Percentiles rank a stretch among this genome's conserved stretches.
These are phyloP conservation scores for Centropristis striata DNA, from an alignment of 2,113 vertebrate species.

Conservation along the genomic window DNA sequence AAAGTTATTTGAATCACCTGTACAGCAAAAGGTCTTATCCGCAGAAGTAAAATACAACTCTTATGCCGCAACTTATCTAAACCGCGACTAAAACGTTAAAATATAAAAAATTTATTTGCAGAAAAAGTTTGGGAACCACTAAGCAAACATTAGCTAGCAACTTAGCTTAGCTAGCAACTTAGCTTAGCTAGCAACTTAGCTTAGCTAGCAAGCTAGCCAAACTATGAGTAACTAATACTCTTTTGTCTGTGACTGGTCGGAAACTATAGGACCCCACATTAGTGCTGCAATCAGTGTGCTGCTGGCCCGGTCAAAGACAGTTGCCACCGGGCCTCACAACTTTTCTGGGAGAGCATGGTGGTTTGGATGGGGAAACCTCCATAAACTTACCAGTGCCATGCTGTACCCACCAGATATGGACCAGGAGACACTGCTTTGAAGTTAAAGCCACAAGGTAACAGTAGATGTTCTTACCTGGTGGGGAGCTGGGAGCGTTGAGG, in stretches of 20 bases:
- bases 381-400: background rate
- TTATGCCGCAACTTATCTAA: background rate
- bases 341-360: background rate
- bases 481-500: constrained; percentile 89
- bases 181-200: too few relatives aligned
- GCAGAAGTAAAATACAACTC: background rate
- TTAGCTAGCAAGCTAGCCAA: too few relatives aligned
- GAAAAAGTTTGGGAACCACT: too few relatives aligned
- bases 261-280: too few relatives aligned
- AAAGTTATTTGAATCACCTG: background rate
- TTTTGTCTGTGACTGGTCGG: too few relatives aligned
- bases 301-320: too few relatives aligned
- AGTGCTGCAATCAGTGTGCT: too few relatives aligned
- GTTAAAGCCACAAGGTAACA: background rate
- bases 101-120: too few relatives aligned
- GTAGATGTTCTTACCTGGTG: constrained; percentile 85
- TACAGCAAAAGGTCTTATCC: background rate
- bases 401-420: background rate
- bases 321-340: too few relatives aligned
- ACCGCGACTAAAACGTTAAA: background rate
- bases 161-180: too few relatives aligned
- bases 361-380: background rate
- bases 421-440: background rate
- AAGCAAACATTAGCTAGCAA: too few relatives aligned
- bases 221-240: too few relatives aligned